A percentile compares a stretch with the other conserved stretches of the same genome.
phyloP scores from a whole-genome alignment of 2,797 vertebrate genomes.

The Galaxias olidus region DNA sequence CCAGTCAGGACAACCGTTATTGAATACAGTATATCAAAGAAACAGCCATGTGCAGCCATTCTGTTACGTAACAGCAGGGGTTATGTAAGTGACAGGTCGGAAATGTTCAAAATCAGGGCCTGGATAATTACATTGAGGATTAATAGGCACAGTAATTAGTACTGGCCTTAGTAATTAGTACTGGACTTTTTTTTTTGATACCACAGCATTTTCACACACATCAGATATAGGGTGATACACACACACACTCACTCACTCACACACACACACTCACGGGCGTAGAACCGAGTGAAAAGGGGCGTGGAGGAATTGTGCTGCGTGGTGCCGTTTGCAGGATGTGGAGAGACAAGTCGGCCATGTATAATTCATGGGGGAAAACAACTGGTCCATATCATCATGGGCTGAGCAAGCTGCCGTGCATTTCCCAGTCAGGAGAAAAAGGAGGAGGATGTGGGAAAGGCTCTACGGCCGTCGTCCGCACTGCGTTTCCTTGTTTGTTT shows the following conservation, averaged over 20 bases:
- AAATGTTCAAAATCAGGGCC: too few species aligned
- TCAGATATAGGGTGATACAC: background rate
- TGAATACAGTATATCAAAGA: too few species aligned
- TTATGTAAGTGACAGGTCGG: too few species aligned
- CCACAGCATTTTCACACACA: slow-evolving; percentile 29
- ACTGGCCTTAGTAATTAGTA: too few species aligned
- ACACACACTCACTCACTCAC: slow-evolving; percentile 23
- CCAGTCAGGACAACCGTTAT: background rate
- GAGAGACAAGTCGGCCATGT: slow-evolving; percentile 46
- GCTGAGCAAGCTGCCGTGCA: slow-evolving; percentile 43
- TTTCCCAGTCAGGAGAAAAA: slow-evolving; percentile 21
- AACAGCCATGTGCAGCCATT: too few species aligned
- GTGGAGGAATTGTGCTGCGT: slow-evolving; percentile 48
- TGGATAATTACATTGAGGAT: background rate
- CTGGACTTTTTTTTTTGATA: slow-evolving; percentile 4
- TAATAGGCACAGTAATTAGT: background rate
- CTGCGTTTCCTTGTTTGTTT: too few species aligned
- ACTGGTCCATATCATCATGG: slow-evolving; percentile 54
- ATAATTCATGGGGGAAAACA: slow-evolving; percentile 66
- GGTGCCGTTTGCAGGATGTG: slow-evolving; percentile 46
- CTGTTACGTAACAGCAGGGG: too few species aligned
- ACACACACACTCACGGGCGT: background rate
- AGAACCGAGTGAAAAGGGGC: slow-evolving; percentile 22
- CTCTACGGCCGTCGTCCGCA: too few species aligned
- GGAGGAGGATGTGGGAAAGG: slow-evolving; percentile 14